Conservation (phyloP, 2,888 invertebrate species). For the Ornithoptera priamus region DNA sequence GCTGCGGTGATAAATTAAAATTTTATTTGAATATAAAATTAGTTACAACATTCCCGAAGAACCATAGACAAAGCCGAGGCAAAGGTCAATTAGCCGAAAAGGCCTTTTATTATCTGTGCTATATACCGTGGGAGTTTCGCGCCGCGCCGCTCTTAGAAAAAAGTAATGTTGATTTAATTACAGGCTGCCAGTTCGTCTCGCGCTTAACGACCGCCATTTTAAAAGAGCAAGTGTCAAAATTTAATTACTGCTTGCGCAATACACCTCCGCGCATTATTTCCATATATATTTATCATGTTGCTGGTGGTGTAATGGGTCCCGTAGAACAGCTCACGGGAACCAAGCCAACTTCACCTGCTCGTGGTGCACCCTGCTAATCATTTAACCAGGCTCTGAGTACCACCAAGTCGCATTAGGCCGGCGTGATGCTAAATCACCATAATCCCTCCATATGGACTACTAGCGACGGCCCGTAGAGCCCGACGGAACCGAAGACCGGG, state of each 20-base stretch:
- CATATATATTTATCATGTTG: too few relatives aligned
- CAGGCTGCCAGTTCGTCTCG: slow-evolving; percentile 28
- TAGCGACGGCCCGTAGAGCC: too few relatives aligned
- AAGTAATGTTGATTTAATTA: slow-evolving; percentile 36
- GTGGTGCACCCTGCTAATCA: too few relatives aligned
- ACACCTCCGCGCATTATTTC: too few relatives aligned
- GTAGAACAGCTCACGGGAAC: too few relatives aligned
- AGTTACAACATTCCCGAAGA: slow-evolving; percentile 23
- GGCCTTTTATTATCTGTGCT: slow-evolving; percentile 29
- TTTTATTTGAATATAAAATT: slow-evolving; percentile 24
- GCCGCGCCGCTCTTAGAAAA: slow-evolving; percentile 29
- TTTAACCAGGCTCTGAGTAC: too few relatives aligned
- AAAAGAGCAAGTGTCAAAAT: slow-evolving; percentile 24
- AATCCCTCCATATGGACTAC: too few relatives aligned
- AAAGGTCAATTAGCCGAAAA: slow-evolving; percentile 28
- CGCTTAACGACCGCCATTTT: slow-evolving; percentile 15
- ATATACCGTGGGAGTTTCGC: slow-evolving; percentile 28
- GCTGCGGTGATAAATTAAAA: neutral
- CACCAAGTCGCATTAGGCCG: too few relatives aligned
- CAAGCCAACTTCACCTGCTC: too few relatives aligned
- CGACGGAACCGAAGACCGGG: too few relatives aligned
- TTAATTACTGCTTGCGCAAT: slow-evolving; percentile 2
- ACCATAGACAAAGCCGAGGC: slow-evolving; percentile 29
- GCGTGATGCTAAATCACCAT: too few relatives aligned
- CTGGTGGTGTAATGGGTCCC: too few relatives aligned